Percentiles rank a stretch among this genome's conserved stretches.
Evolutionary conservation across 2,113 vertebrate genomes (phyloP).

Genomic region (Illadopsis cleaveri): DNA sequence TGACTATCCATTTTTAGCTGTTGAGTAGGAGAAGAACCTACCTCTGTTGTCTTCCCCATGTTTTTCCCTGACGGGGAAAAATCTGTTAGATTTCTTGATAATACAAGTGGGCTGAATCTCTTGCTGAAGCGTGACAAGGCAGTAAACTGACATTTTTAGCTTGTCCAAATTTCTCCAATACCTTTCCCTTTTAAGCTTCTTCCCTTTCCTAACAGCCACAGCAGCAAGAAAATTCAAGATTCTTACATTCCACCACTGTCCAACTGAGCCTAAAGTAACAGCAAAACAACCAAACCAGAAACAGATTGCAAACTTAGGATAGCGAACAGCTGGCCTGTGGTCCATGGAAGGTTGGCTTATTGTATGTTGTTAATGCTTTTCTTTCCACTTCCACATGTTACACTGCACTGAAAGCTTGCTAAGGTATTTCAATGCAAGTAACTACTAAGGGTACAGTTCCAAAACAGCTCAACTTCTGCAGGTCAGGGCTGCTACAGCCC

Average conservation of each 20-base stretch:
- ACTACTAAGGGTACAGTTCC: neutral
- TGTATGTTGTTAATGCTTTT: neutral
- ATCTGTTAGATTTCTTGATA: neutral
- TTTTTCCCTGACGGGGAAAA: neutral
- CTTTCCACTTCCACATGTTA: slow-evolving; percentile 14
- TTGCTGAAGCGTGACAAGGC: neutral
- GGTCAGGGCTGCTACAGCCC: neutral
- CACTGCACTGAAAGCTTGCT: neutral
- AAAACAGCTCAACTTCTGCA: neutral
- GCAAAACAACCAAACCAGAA: slow-evolving; percentile 40
- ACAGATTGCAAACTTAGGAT: neutral
- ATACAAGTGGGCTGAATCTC: slow-evolving; percentile 12
- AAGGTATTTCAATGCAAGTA: neutral
- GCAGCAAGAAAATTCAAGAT: neutral
- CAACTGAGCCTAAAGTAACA: neutral
- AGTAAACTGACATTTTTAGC: neutral
- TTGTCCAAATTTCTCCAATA: neutral
- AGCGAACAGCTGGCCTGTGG: neutral
- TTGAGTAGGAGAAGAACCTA: slow-evolving; percentile 8
- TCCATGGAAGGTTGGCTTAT: neutral
- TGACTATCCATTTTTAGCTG: slow-evolving; percentile 12
- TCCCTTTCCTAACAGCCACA: neutral
- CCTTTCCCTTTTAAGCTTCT: neutral
- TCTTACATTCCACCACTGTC: neutral
- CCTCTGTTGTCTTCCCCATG: neutral